A percentile compares a stretch with the other conserved stretches of the same genome.
phyloP scores from a whole-genome alignment of 1,140 invertebrate genomes.

The Cecropterus lyciades region DNA sequence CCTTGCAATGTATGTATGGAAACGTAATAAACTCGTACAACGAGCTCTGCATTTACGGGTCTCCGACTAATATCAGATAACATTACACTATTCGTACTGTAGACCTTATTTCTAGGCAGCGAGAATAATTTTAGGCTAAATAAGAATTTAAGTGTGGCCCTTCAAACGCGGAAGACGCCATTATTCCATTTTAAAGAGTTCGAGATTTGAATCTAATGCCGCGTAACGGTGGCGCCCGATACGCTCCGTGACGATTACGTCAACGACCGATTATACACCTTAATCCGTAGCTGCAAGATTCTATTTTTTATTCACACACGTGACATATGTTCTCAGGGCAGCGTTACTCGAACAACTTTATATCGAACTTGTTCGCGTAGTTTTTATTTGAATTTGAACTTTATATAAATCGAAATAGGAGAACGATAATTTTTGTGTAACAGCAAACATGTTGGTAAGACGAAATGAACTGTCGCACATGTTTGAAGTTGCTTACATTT shows the following conservation, averaged over 20 bases:
- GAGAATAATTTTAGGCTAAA: slow-evolving; percentile 11
- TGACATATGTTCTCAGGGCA: slow-evolving; percentile 52
- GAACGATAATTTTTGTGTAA: slow-evolving; percentile 3
- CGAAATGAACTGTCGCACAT: slow-evolving; percentile 50
- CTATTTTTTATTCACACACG: slow-evolving; percentile 40
- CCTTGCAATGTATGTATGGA: no score
- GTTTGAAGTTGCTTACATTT: slow-evolving; percentile 50
- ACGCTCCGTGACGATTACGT: slow-evolving; percentile 44
- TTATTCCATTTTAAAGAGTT: slow-evolving; percentile 73
- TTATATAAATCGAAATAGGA: slow-evolving; percentile 5
- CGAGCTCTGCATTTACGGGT: no score
- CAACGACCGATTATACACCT: slow-evolving; percentile 34
- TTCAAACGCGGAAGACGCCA: slow-evolving; percentile 59
- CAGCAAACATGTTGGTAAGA: slow-evolving; percentile 25
- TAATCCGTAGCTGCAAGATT: background rate
- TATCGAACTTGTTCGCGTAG: slow-evolving; percentile 10
- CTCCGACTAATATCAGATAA: slow-evolving; percentile 34
- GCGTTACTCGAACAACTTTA: slow-evolving; percentile 46
- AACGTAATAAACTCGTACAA: no score
- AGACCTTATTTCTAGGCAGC: slow-evolving; percentile 3
- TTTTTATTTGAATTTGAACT: slow-evolving; percentile 29
- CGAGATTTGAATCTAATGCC: slow-evolving; percentile 76
- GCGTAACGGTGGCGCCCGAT: slow-evolving; percentile 67
- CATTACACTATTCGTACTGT: background rate
- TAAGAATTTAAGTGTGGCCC: slow-evolving; percentile 41